These are phyloP conservation scores for Lathronympha strigana DNA, from an alignment of 2,888 invertebrate genomes.

Conservation along the genomic window DNA sequence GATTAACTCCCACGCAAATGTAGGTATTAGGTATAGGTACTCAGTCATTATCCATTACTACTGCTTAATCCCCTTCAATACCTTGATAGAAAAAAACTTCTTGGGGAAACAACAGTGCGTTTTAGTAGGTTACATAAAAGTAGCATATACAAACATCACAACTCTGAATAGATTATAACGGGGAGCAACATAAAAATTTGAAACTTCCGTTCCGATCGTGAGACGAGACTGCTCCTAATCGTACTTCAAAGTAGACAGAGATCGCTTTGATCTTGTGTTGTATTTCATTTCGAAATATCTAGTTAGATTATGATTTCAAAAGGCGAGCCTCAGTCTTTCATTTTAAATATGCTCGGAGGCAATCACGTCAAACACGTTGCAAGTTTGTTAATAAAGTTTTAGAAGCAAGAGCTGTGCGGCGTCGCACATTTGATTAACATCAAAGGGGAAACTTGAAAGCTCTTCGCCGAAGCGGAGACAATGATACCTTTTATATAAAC, in stretches of 20 bases:
- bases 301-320: constrained; percentile 40
- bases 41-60: neutral
- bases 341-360: constrained; percentile 27
- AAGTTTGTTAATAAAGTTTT: constrained; percentile 41
- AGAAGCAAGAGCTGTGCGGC: constrained; percentile 32
- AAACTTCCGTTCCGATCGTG: constrained; percentile 36
- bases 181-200: constrained; percentile 31
- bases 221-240: constrained; percentile 37
- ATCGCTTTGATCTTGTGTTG: constrained; percentile 40
- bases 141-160: constrained; percentile 7
- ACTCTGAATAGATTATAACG: constrained; percentile 16
- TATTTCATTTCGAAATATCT: constrained; percentile 41
- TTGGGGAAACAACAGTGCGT: neutral
- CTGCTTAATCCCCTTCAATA: neutral
- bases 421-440: constrained; percentile 41
- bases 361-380: constrained; percentile 37
- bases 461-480: constrained; percentile 41
- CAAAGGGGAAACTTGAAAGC: constrained; percentile 41
- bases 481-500: constrained; percentile 41
- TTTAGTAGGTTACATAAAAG: neutral
- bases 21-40: too few relatives aligned
- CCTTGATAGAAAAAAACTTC: neutral
- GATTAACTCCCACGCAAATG: neutral
- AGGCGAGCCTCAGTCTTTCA: constrained; percentile 34
- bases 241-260: constrained; percentile 40